Evolutionary conservation across 2,797 vertebrate genomes (phyloP), one percentile per base, ranked within the genome.

Genomic region (Phalanger gymnotis): DNA sequence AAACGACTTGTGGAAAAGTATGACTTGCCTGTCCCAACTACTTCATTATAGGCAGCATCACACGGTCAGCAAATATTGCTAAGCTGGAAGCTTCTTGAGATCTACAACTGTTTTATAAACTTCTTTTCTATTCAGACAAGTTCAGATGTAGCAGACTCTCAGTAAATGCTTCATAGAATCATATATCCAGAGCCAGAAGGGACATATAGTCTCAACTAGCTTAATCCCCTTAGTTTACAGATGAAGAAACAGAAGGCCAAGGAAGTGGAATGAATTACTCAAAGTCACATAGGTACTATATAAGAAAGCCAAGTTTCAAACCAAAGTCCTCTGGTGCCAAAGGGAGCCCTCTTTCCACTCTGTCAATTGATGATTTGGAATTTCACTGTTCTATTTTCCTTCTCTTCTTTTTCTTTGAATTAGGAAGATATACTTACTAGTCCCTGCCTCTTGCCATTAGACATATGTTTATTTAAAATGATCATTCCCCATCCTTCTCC

Each of bases 361-460:
- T 40, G 16, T n/a, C 22, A 87, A 27, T 47, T 87, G 73, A 40
- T 40, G n/a, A 51, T 47, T 51, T 12, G 73, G 22, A 47, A 51
- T 51, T 92, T 91, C 89, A 4, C 34, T 57, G 91, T 40, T 81
- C 31, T 3, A 16, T 92, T 94, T 66, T 57, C 2, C 53, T 90
- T 53, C 11, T 28, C 87, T 95, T 93, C 54, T 96, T 98, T 98
- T 73, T 97, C 97, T 97, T 98, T 89, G 96, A 98, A 98, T 94
- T 16, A 94, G 53, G 61, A 96, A 95, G 96, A 96, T 97, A 97
- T 97, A 95, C 92, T 96, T 97, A 98, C 95, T 97, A 93, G 93
- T 97, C 97, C 95, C 96, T 98, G 96, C 96, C 96, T 98, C 95
- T 98, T 96, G 97, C 96, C 98, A 96, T 98, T 98, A 97, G 96